Evolutionary conservation across 2,888 invertebrate species (phyloP).

Genomic region (Lycophotia porphyrea): DNA sequence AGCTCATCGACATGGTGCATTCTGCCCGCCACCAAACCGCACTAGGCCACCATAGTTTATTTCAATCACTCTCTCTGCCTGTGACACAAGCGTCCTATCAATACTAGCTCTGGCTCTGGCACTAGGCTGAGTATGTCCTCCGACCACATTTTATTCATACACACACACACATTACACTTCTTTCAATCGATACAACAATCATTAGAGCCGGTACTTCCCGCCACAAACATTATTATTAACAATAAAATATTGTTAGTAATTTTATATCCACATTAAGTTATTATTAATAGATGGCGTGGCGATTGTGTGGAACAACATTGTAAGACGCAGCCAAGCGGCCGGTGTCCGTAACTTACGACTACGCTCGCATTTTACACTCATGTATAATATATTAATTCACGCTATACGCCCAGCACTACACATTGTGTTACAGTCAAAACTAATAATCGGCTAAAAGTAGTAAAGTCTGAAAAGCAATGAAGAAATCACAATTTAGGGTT

Average conservation of each 20-base stretch:
- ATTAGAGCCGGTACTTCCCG: not conserved
- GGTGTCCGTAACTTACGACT: constrained; percentile 36
- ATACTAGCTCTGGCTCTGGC: not conserved
- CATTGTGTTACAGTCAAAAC: not conserved
- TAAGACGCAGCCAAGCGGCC: constrained; percentile 46
- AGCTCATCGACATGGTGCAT: no score
- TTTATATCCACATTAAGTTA: constrained; percentile 48
- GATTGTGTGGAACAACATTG: constrained; percentile 54
- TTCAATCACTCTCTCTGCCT: not conserved
- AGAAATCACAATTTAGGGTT: not conserved
- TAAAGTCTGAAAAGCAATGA: not conserved
- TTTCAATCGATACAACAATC: not conserved
- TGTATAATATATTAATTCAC: constrained; percentile 61
- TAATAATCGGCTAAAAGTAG: not conserved
- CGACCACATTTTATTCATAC: not conserved
- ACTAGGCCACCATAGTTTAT: not conserved
- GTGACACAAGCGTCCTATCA: not conserved
- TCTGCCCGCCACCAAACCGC: no score
- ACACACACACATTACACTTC: not conserved
- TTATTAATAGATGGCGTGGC: constrained; percentile 51
- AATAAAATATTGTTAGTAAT: constrained; percentile 44
- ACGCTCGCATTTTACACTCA: constrained; percentile 20
- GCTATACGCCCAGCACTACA: constrained; percentile 31
- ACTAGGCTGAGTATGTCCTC: not conserved
- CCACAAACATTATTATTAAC: constrained; percentile 33